Conservation (phyloP, 2,797 vertebrate species). For the Uromys caudimaculatus region DNA sequence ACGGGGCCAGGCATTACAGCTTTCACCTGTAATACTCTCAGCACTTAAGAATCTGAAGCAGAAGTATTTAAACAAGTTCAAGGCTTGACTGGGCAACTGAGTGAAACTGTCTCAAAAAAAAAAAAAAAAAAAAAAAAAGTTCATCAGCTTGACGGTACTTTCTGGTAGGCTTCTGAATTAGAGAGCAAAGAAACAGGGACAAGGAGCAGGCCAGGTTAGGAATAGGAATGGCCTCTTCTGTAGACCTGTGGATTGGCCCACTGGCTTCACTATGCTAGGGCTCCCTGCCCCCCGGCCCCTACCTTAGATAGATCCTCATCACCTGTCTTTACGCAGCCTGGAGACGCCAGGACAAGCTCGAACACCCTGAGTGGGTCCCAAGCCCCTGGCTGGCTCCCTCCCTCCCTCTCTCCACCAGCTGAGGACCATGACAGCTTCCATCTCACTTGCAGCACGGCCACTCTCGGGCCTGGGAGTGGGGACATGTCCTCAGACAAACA, state of each 20-base stretch:
- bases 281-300: no score
- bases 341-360: not conserved
- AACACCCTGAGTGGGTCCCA: not conserved
- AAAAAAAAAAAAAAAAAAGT: not conserved
- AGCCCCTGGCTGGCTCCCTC: not conserved
- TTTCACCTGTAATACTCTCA: not conserved
- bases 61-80: not conserved
- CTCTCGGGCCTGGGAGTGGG: not conserved
- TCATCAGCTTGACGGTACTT: not conserved
- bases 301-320: not conserved
- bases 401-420: not conserved
- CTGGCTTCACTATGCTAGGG: not conserved
- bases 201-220: not conserved
- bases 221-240: not conserved
- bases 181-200: not conserved
- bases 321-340: not conserved
- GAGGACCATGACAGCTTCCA: not conserved
- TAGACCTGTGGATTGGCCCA: not conserved
- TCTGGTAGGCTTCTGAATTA: not conserved
- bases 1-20: not conserved
- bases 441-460: not conserved
- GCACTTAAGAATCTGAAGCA: not conserved
- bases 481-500: slow-evolving; percentile 16
- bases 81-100: not conserved
- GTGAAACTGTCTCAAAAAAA: not conserved